Conservation (phyloP, 2,113 vertebrate genomes). For the Pavo muticus region DNA sequence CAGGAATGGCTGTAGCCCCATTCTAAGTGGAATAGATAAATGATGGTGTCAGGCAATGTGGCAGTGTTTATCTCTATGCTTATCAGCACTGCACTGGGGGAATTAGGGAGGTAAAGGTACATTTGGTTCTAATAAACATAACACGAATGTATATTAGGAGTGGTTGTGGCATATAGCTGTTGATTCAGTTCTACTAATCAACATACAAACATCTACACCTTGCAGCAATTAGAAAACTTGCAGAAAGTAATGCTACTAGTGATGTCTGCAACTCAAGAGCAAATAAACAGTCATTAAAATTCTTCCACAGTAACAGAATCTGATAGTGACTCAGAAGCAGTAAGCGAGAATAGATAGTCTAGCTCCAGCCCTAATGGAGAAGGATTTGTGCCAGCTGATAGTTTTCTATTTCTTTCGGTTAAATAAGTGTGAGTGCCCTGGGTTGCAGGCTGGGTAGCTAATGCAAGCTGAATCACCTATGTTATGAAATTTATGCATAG, state of each 20-base stretch:
- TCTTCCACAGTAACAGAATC: slow-evolving; percentile 27
- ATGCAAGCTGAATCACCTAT: neutral
- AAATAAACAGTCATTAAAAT: slow-evolving; percentile 50
- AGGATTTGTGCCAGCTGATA: slow-evolving; percentile 32
- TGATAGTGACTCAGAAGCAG: slow-evolving; percentile 27
- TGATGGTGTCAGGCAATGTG: neutral
- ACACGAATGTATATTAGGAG: neutral
- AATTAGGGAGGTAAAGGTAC: neutral
- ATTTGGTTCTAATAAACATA: neutral
- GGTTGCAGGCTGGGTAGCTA: neutral
- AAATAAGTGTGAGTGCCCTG: neutral
- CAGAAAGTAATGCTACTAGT: neutral
- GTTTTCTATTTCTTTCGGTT: slow-evolving; percentile 26
- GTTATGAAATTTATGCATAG: slow-evolving; percentile 9
- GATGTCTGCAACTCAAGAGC: neutral
- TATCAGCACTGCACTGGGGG: neutral
- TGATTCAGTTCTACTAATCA: slow-evolving; percentile 14
- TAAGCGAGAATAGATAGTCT: slow-evolving; percentile 6
- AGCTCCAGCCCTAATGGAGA: slow-evolving; percentile 30
- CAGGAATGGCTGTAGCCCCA: neutral
- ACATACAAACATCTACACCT: neutral
- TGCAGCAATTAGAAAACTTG: slow-evolving; percentile 32
- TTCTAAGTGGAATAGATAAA: neutral
- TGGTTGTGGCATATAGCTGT: neutral
- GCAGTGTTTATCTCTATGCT: neutral